A percentile compares a stretch with the other conserved stretches of the same genome.
Evolutionary conservation across 2,797 vertebrate genomes (phyloP).

Genomic region (Peromyscus eremicus): DNA sequence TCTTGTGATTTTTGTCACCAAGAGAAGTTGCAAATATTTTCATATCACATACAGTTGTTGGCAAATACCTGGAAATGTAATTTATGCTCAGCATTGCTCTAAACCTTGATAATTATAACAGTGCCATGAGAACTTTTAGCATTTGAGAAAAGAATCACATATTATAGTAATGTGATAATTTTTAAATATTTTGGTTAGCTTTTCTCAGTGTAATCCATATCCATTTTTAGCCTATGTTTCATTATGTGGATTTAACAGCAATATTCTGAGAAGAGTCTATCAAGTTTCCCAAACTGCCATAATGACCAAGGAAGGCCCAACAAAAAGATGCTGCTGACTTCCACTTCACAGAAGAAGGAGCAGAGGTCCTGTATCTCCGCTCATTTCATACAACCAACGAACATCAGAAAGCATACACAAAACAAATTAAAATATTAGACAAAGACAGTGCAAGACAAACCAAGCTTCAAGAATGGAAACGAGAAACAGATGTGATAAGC

Average conservation of each 20-base stretch:
- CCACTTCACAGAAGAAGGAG: not conserved
- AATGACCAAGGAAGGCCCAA: not conserved
- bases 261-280: not conserved
- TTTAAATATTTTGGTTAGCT: constrained; percentile 29
- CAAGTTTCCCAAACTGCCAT: not conserved
- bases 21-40: constrained; percentile 73
- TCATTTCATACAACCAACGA: not conserved
- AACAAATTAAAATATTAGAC: not conserved
- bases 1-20: constrained; percentile 67
- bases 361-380: not conserved
- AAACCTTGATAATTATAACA: constrained; percentile 63
- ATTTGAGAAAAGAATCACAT: constrained; percentile 36
- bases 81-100: constrained; percentile 47
- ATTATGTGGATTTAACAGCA: constrained; percentile 20
- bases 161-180: not conserved
- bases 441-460: not conserved
- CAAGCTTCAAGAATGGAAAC: not conserved
- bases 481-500: not conserved
- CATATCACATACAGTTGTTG: constrained; percentile 51
- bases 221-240: not conserved
- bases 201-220: not conserved
- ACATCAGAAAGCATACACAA: not conserved
- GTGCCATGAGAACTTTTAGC: constrained; percentile 36
- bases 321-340: not conserved
- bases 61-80: constrained; percentile 62